phyloP scores from a whole-genome alignment of 2,113 vertebrate genomes.

The Sander vitreus region DNA sequence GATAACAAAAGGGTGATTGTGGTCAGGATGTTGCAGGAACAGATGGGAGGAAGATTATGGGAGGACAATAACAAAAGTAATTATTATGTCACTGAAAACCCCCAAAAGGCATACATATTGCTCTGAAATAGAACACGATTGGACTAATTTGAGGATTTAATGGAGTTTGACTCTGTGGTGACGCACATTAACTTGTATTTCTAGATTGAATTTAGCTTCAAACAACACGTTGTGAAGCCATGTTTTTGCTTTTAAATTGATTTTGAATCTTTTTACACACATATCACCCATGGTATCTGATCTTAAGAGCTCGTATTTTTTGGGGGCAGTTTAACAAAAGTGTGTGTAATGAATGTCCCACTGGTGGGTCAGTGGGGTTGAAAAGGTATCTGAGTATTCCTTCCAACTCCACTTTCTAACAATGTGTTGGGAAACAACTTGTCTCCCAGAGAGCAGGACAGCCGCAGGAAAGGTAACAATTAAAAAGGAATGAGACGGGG shows the following conservation, averaged over 20 bases:
- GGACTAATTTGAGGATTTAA: conserved; percentile 13
- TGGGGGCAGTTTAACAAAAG: neutral
- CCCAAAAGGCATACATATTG: neutral
- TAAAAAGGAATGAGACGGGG: conserved; percentile 10
- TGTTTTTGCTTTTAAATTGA: neutral
- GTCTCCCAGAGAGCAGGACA: neutral
- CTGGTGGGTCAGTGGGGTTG: neutral
- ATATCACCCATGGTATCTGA: neutral
- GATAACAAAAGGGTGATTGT: conserved; percentile 25
- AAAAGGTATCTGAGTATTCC: conserved; percentile 1
- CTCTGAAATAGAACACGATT: neutral
- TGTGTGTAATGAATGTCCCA: neutral
- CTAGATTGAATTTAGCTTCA: neutral
- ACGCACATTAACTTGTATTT: neutral
- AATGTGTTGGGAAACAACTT: neutral
- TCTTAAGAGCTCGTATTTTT: neutral
- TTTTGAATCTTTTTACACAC: neutral
- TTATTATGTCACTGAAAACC: neutral
- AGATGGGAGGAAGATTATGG: conserved; percentile 10
- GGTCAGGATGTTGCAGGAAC: neutral
- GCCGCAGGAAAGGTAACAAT: conserved; percentile 31
- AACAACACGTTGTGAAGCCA: neutral
- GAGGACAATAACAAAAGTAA: conserved; percentile 20
- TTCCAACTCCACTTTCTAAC: neutral
- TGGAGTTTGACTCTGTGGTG: neutral